phyloP scores from a whole-genome alignment of 1,140 invertebrate genomes.

The Diorhabda carinulata region DNA sequence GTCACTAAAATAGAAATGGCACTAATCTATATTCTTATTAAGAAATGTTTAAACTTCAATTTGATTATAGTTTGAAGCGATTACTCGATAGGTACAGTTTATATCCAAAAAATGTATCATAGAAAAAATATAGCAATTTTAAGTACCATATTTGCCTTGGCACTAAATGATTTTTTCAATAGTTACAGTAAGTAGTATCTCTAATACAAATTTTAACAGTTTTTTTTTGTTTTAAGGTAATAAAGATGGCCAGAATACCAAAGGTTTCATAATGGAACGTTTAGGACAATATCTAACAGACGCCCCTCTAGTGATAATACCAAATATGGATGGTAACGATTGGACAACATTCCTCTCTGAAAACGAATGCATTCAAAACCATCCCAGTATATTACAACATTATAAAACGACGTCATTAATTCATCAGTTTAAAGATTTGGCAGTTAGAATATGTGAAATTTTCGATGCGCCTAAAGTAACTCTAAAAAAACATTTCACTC shows the following conservation, averaged over 20 bases:
- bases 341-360: conserved; percentile 76
- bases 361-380: conserved; percentile 66
- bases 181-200: too few relatives aligned
- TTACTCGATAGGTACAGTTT: too few relatives aligned
- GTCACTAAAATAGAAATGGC: too few relatives aligned
- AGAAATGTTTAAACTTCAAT: too few relatives aligned
- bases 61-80: too few relatives aligned
- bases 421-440: conserved; percentile 74
- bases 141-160: too few relatives aligned
- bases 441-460: conserved; percentile 62
- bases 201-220: too few relatives aligned
- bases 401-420: conserved; percentile 74
- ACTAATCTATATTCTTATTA: too few relatives aligned
- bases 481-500: conserved; percentile 53
- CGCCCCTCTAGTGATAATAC: conserved; percentile 59
- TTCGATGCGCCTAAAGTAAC: conserved; percentile 67
- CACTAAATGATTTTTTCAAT: too few relatives aligned
- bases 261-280: conserved; percentile 79
- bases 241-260: conserved; percentile 45
- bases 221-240: conserved; percentile 4
- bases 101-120: too few relatives aligned
- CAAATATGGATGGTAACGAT: conserved; percentile 60
- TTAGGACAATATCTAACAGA: conserved; percentile 85
- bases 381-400: conserved; percentile 69
- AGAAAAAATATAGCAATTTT: too few relatives aligned